phyloP scores from a whole-genome alignment of 2,888 invertebrate species.

The Drosophila rellima region DNA sequence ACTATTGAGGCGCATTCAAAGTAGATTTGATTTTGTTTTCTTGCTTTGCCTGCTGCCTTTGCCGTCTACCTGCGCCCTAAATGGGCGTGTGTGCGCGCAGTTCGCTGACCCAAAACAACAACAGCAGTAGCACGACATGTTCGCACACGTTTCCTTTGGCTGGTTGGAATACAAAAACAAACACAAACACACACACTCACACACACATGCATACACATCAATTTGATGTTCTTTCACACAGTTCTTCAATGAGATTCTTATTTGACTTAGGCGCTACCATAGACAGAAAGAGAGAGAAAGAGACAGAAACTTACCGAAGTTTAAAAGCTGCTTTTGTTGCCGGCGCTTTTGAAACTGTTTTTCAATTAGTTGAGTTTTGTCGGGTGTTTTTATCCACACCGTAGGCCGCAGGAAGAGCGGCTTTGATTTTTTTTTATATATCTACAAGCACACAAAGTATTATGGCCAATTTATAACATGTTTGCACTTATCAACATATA shows the following conservation, averaged over 20 bases:
- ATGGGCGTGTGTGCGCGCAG: slow-evolving; percentile 31
- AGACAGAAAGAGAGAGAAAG: not conserved
- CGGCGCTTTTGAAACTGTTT: slow-evolving; percentile 23
- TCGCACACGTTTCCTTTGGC: slow-evolving; percentile 27
- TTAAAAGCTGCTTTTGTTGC: slow-evolving; percentile 22
- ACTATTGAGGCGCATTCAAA: slow-evolving; percentile 21
- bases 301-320: slow-evolving; percentile 41
- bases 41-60: not conserved
- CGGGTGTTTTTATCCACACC: slow-evolving; percentile 23
- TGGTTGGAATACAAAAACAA: not conserved
- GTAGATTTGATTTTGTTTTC: not conserved
- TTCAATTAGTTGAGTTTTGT: slow-evolving; percentile 22
- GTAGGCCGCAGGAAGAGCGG: slow-evolving; percentile 51
- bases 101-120: slow-evolving; percentile 49
- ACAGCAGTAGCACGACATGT: slow-evolving; percentile 32
- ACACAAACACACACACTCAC: not conserved
- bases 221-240: slow-evolving; percentile 14
- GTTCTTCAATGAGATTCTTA: slow-evolving; percentile 34
- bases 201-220: not conserved
- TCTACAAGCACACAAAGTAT: slow-evolving; percentile 45
- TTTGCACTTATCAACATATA: slow-evolving; percentile 22
- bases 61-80: slow-evolving; percentile 37
- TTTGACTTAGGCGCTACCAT: slow-evolving; percentile 11
- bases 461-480: slow-evolving; percentile 28
- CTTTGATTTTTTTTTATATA: slow-evolving; percentile 32